A percentile compares a stretch with the other conserved stretches of the same genome.
Conservation (phyloP, 2,888 invertebrate species). For the Choreutis nemorana region DNA sequence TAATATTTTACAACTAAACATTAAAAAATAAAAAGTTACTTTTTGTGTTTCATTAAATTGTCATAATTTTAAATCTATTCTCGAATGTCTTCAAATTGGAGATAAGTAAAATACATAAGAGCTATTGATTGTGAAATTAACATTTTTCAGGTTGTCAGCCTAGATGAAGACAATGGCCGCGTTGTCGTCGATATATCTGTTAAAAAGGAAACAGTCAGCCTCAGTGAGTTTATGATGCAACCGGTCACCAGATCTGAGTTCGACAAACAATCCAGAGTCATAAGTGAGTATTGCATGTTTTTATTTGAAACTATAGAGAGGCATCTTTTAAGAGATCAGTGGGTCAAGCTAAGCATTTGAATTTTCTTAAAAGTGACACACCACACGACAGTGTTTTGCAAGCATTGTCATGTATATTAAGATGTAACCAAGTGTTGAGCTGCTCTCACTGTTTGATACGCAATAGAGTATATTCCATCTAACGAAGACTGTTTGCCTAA, state of each 20-base stretch:
- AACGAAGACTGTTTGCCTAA: too few species aligned
- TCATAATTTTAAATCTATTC: too few species aligned
- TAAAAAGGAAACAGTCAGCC: constrained; percentile 70
- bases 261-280: constrained; percentile 81
- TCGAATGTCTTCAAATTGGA: neutral
- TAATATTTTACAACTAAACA: too few species aligned
- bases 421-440: too few species aligned
- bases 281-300: constrained; percentile 74
- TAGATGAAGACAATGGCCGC: constrained; percentile 84
- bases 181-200: constrained; percentile 79
- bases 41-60: too few species aligned
- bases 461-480: too few species aligned
- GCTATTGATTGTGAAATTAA: too few species aligned
- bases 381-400: too few species aligned
- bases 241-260: constrained; percentile 84
- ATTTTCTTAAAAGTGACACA: too few species aligned
- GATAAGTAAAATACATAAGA: neutral
- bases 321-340: neutral
- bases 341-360: neutral
- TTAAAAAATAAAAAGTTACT: too few species aligned
- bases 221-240: constrained; percentile 81
- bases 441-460: too few species aligned
- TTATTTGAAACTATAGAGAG: neutral
- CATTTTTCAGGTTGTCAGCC: constrained; percentile 74
- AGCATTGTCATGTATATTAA: too few species aligned